These are phyloP conservation scores for Andrena hattorfiana DNA, from an alignment of 2,888 invertebrate genomes.

Conservation along the genomic window DNA sequence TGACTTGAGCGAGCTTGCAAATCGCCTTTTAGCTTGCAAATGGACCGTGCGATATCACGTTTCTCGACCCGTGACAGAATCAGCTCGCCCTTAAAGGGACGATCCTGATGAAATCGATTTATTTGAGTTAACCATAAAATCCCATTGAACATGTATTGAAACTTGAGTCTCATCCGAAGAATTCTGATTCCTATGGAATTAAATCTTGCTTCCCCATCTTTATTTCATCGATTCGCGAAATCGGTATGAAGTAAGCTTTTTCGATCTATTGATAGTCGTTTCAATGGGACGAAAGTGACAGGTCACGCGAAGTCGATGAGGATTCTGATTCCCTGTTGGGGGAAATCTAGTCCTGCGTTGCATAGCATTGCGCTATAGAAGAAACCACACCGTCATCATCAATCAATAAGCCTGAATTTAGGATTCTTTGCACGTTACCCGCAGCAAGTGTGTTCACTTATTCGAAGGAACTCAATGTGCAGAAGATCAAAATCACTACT, in stretches of 20 bases:
- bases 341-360: slow-evolving; percentile 24
- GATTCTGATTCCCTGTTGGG: slow-evolving; percentile 7
- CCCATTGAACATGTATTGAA: not conserved
- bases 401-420: slow-evolving; percentile 40
- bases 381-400: slow-evolving; percentile 43
- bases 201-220: not conserved
- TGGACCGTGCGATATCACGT: slow-evolving; percentile 58
- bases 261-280: not conserved
- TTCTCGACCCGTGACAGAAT: slow-evolving; percentile 41
- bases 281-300: slow-evolving; percentile 14
- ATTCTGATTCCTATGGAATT: not conserved
- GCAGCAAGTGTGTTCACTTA: too few relatives aligned
- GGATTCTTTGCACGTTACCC: slow-evolving; percentile 9
- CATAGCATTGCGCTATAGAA: slow-evolving; percentile 15
- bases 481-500: too few relatives aligned
- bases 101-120: slow-evolving; percentile 30
- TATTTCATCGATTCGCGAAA: not conserved
- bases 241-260: slow-evolving; percentile 3
- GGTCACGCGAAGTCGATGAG: slow-evolving; percentile 31
- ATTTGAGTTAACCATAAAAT: not conserved
- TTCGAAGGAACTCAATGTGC: too few relatives aligned
- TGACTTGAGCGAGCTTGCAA: slow-evolving; percentile 58
- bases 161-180: not conserved
- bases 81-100: slow-evolving; percentile 27
- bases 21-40: slow-evolving; percentile 58